Percentiles rank a stretch among this genome's conserved stretches.
Evolutionary conservation across 1,140 invertebrate genomes (phyloP).

Genomic region (Berghia stephanieae): DNA sequence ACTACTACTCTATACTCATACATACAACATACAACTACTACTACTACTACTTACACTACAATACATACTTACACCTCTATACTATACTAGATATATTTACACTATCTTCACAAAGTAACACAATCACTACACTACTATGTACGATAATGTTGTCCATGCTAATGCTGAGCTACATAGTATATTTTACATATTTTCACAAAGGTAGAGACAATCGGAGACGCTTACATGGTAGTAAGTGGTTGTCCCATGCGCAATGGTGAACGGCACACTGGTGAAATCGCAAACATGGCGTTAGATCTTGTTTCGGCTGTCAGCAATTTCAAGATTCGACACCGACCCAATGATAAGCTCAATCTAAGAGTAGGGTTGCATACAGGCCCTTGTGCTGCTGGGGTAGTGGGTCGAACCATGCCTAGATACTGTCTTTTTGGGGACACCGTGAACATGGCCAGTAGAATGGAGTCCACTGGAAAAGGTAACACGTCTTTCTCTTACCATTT

Average conservation of each 20-base stretch:
- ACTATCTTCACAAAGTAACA: neutral
- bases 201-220: constrained; percentile 75
- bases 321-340: constrained; percentile 80
- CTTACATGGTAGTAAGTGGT: constrained; percentile 94
- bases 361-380: constrained; percentile 90
- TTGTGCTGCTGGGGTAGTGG: constrained; percentile 63
- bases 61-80: neutral
- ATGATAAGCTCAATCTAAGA: constrained; percentile 82
- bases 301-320: constrained; percentile 86
- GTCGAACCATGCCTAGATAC: constrained; percentile 58
- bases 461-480: constrained; percentile 57
- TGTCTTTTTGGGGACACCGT: constrained; percentile 62
- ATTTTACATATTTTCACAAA: constrained; percentile 10
- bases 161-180: neutral
- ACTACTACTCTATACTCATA: too few relatives aligned
- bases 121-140: neutral
- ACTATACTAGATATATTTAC: neutral
- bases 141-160: neutral
- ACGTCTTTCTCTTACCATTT: neutral
- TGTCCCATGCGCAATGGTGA: constrained; percentile 81
- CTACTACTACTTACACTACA: too few relatives aligned
- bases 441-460: constrained; percentile 61
- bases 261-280: constrained; percentile 82
- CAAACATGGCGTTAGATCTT: constrained; percentile 89
- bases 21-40: too few relatives aligned